Evolutionary conservation across 2,113 vertebrate genomes (phyloP).

Genomic region (Rhabdornis inornatus): DNA sequence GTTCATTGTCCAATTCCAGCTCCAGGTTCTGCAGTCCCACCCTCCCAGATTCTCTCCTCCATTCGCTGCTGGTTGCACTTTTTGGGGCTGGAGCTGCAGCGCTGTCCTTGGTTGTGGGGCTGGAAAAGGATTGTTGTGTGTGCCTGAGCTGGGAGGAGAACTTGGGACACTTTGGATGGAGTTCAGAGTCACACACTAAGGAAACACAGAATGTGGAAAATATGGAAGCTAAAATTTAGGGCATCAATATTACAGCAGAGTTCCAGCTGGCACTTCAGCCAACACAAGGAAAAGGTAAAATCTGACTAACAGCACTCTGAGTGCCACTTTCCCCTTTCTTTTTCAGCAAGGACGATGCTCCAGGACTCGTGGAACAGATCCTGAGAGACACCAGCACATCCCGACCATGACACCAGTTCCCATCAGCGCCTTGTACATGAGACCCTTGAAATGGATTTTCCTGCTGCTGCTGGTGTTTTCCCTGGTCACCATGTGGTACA

Average conservation of each 20-base stretch:
- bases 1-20: too few species aligned
- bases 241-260: rapidly evolving
- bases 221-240: background rate
- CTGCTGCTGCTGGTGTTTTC: constrained; percentile 24
- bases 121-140: too few species aligned
- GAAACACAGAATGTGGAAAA: background rate
- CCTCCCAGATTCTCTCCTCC: too few species aligned
- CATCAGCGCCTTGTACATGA: background rate
- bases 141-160: too few species aligned
- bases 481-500: background rate
- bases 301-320: background rate
- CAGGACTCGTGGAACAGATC: background rate
- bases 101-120: too few species aligned
- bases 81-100: too few species aligned
- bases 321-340: background rate
- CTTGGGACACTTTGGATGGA: background rate
- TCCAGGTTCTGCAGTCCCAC: too few species aligned
- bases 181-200: too few species aligned
- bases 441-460: constrained; percentile 36
- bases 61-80: too few species aligned
- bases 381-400: background rate
- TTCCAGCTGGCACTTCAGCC: background rate
- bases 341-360: background rate
- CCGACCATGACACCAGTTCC: rapidly evolving
- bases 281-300: background rate